A percentile compares a stretch with the other conserved stretches of the same genome.
phyloP scores from a whole-genome alignment of 2,888 invertebrate species.

The Hirtodrosophila trivittata region DNA sequence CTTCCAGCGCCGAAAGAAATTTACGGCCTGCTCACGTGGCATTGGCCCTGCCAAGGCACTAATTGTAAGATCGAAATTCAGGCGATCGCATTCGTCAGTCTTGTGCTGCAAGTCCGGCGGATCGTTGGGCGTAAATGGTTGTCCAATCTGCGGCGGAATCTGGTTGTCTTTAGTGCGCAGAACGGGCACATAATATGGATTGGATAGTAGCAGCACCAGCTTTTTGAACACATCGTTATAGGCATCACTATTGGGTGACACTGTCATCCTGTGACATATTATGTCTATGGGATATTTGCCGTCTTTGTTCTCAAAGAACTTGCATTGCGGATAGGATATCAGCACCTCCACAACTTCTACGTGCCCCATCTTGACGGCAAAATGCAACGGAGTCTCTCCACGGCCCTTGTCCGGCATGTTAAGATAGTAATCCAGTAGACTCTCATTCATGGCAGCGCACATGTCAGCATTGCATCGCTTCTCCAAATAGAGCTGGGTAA shows the following conservation, averaged over 20 bases:
- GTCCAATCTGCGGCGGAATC: conserved; percentile 90
- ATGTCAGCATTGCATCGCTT: conserved; percentile 80
- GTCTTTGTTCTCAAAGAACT: conserved; percentile 90
- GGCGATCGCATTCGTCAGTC: conserved; percentile 85
- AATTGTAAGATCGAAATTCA: conserved; percentile 90
- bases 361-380: conserved; percentile 95
- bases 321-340: conserved; percentile 92
- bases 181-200: conserved; percentile 94
- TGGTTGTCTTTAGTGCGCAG: conserved; percentile 91
- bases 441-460: conserved; percentile 86
- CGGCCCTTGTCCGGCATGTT: conserved; percentile 97
- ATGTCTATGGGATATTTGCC: conserved; percentile 91
- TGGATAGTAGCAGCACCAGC: conserved; percentile 88
- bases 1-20: conserved; percentile 92
- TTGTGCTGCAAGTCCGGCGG: conserved; percentile 85
- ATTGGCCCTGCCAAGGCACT: conserved; percentile 96
- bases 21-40: conserved; percentile 88
- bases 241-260: too few relatives aligned
- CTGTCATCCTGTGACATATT: too few relatives aligned
- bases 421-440: conserved; percentile 93
- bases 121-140: conserved; percentile 89
- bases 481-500: conserved; percentile 91
- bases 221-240: conserved; percentile 84
- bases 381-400: conserved; percentile 96
- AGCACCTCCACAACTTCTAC: conserved; percentile 91